Conservation (phyloP, 2,797 vertebrate species). For the Mallotus villosus region DNA sequence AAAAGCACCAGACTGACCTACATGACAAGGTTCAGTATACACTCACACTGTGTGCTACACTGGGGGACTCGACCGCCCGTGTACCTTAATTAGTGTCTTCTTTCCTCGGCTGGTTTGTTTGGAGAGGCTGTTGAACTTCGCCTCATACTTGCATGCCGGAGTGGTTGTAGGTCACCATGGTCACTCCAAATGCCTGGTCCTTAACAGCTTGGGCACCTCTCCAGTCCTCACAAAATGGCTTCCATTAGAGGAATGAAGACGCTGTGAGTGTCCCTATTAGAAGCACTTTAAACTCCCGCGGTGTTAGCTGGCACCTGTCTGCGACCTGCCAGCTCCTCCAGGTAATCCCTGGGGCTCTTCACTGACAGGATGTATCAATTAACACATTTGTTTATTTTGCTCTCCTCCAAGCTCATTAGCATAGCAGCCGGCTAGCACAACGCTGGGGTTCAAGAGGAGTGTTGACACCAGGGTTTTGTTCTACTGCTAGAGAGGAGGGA, state of each 20-base stretch:
- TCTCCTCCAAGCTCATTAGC: constrained; percentile 15
- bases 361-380: constrained; percentile 24
- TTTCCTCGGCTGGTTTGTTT: constrained; percentile 53
- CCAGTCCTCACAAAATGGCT: constrained; percentile 26
- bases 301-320: neutral
- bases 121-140: constrained; percentile 71
- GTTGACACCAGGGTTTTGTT: constrained; percentile 12
- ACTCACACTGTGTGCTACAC: constrained; percentile 68
- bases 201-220: constrained; percentile 58
- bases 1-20: constrained; percentile 76
- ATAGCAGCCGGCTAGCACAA: neutral
- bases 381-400: constrained; percentile 31
- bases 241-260: constrained; percentile 19
- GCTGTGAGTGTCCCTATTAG: constrained; percentile 7
- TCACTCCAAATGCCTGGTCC: constrained; percentile 45
- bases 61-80: constrained; percentile 60
- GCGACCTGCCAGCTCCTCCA: constrained; percentile 7
- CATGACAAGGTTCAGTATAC: constrained; percentile 77
- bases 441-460: constrained; percentile 17
- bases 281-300: constrained; percentile 22
- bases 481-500: neutral
- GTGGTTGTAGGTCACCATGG: neutral
- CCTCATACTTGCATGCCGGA: constrained; percentile 14
- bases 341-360: constrained; percentile 7
- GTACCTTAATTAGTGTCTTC: constrained; percentile 70